Conservation (phyloP, 2,888 invertebrate species). For the Chymomyza caudatula region DNA sequence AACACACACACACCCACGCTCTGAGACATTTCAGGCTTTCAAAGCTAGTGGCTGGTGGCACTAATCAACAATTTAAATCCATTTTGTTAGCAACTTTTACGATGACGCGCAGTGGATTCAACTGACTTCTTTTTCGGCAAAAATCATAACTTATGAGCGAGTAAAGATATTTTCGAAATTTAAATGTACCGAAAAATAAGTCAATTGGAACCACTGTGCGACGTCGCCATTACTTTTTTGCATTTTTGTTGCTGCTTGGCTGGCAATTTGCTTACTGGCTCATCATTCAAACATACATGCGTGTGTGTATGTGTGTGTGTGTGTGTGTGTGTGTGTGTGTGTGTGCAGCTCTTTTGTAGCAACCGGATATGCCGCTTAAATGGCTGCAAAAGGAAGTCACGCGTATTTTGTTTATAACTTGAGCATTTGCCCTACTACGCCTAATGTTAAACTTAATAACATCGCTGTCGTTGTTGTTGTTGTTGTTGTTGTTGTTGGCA, state of each 20-base stretch:
- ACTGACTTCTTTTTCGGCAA: too few relatives aligned
- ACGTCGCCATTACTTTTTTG: neutral
- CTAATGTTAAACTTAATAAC: constrained; percentile 58
- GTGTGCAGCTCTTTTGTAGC: constrained; percentile 29
- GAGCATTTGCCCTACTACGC: constrained; percentile 25
- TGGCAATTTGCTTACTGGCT: constrained; percentile 40
- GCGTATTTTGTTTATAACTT: constrained; percentile 71
- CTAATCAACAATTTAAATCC: constrained; percentile 73
- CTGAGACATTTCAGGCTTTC: constrained; percentile 13
- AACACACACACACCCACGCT: constrained; percentile 10
- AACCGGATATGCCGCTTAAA: constrained; percentile 72
- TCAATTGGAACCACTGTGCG: neutral
- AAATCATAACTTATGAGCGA: too few relatives aligned
- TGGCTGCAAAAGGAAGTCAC: constrained; percentile 70
- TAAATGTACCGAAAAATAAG: neutral
- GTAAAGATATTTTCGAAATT: too few relatives aligned
- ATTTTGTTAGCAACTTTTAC: constrained; percentile 49
- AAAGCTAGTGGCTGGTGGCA: constrained; percentile 42
- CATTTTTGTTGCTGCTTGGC: constrained; percentile 1
- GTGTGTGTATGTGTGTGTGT: neutral
- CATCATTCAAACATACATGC: constrained; percentile 27
- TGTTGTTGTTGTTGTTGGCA: constrained; percentile 13
- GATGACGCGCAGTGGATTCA: too few relatives aligned
- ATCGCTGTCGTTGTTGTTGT: constrained; percentile 14
- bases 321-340: constrained; percentile 15